Base-by-base conservation (phyloP, 2,888 invertebrate species). In the Scaptomyza flava region DNA sequence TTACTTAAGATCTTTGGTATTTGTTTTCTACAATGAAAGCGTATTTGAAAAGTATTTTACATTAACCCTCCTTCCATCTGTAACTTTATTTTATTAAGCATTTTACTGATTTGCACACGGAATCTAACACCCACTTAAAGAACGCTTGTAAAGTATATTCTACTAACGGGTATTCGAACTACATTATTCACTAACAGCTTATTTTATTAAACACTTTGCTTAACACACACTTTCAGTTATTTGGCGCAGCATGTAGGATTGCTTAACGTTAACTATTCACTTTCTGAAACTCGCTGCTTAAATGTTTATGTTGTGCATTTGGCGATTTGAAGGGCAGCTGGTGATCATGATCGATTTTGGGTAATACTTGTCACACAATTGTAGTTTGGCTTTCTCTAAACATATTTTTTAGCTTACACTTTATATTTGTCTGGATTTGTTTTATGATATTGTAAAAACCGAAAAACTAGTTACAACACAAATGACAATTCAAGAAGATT, bases 71-170 rank as follows among this genome's bases (percentile, higher is more conserved):
- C n/a, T 17, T 48, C 23, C 31, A 58, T 48, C 38, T 65, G 45
- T 45, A 12, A 8, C 14, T 14, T 53, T 31, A 31, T 70, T 45
- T 46, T 31, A 43, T 41, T 59, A 81, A 79, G 71, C 79, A 54
- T 50, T 60, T 56, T 27, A 68, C 56, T 56, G 34, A 60, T 54
- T 1, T 17, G 17, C 17, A 17, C 17, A 17, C 17, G 17, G 17
- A 17, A 17, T 59, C 79, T 76, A 67, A 72, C 60, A 82, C 70
- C 80, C 79, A 65, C 57, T 51, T 42, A 47, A 50, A 34, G 34
- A 43, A 61, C 30, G 23, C 27, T 57, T 59, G 66, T 27, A 12
- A 51, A 38, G 45, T 57, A 68, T 63, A 50, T 33, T 47, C 45
- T 59, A 53, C 57, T 63, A 58, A 64, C 60, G 50, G 38, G 23